phyloP scores from a whole-genome alignment of 2,888 invertebrate species.

The Chrysomela aeneicollis region DNA sequence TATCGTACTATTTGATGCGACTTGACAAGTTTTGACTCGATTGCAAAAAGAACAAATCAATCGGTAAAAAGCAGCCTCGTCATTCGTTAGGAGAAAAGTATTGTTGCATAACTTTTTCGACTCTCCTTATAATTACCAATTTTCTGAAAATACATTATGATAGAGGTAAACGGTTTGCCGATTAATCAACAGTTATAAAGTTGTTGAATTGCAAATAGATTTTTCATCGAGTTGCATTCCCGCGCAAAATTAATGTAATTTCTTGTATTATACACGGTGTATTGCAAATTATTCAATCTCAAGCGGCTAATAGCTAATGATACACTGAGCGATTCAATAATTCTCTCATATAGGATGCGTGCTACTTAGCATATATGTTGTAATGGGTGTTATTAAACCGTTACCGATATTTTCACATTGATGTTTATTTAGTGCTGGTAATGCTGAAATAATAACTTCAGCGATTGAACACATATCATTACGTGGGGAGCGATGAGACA shows the following conservation, averaged over 20 bases:
- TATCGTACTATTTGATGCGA: too few species aligned
- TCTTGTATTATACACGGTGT: slow-evolving; percentile 32
- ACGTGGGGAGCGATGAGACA: neutral
- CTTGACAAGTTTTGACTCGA: too few species aligned
- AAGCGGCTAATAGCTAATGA: slow-evolving; percentile 33
- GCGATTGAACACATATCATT: slow-evolving; percentile 13
- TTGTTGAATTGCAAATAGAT: slow-evolving; percentile 15
- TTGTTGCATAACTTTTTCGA: too few species aligned
- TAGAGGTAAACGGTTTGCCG: too few species aligned
- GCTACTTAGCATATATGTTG: slow-evolving; percentile 22
- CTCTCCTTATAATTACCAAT: too few species aligned
- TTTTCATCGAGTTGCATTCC: slow-evolving; percentile 1
- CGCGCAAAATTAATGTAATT: slow-evolving; percentile 31
- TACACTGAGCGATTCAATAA: slow-evolving; percentile 28
- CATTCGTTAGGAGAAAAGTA: too few species aligned
- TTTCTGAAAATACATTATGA: too few species aligned
- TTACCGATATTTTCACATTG: slow-evolving; percentile 26
- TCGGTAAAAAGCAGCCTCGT: too few species aligned
- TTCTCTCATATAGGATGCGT: slow-evolving; percentile 25
- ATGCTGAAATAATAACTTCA: slow-evolving; percentile 21
- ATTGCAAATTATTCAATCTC: slow-evolving; percentile 33
- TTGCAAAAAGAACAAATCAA: too few species aligned
- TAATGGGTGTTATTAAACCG: slow-evolving; percentile 30
- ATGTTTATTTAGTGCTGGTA: slow-evolving; percentile 26
- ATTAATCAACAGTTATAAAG: neutral